Evolutionary conservation across 1,140 invertebrate species (phyloP), one percentile per base, ranked within the genome.

Genomic region (Zaprionus camerounensis): DNA sequence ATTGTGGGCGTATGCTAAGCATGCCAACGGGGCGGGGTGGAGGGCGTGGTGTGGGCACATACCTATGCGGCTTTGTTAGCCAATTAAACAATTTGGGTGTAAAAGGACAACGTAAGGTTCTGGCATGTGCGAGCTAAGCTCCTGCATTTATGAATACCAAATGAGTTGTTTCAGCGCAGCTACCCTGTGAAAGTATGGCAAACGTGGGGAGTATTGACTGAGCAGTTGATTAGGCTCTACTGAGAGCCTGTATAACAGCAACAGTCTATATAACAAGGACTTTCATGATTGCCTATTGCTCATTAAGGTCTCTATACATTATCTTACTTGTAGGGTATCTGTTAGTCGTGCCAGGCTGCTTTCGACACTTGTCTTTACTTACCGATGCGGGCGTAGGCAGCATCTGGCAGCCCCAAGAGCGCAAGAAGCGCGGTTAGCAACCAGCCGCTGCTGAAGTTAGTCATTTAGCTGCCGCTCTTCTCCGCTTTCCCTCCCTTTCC

Each of bases 21-120:
- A n/a, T 4, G 34, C 56, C 34, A 20, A 20, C 13, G 5, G 20
- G 56, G 22, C n/a, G 0, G 15, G n/a, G 5, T 12, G 13, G 6
- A 6, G 9, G 41, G 22, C 9, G 15, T 34, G 44, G 41, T 26
- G 63, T 41, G 57, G 56, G 51, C 36, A 13, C 41, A 51, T 51
- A 51, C 46, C 46, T 63, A 58, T 75, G 68, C 44, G 61, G 63
- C 73, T 57, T 76, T 88, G 84, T 84, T 78, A 84, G 84, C 84
- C 84, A 88, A 88, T 88, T 88, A 88, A 88, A 90, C 81, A 85
- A 85, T 88, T 90, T 88, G 79, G 84, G 81, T 79, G 82, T 81
- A 59, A 88, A 81, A 71, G 70, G 68, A 71, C 62, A 70, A 67
- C 57, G 79, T 73, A 64, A 62, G 66, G 64, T 76, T 56, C 75